These are phyloP conservation scores for Platerodrilus igneus DNA, from an alignment of 2,888 invertebrate genomes.

Conservation along the genomic window DNA sequence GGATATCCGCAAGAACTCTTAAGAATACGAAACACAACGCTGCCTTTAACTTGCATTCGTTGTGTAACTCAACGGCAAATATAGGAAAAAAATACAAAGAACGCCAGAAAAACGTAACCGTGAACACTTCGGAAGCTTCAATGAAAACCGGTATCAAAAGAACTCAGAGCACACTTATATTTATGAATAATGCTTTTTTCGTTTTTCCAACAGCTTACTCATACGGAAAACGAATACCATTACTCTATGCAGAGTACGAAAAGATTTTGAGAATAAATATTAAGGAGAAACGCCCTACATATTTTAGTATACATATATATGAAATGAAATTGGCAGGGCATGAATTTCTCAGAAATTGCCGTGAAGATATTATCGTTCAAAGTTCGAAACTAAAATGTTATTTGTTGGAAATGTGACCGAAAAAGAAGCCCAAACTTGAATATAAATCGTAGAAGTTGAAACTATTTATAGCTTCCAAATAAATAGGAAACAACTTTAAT, in stretches of 20 bases:
- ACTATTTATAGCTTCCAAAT: no score
- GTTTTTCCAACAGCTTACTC: constrained; percentile 17
- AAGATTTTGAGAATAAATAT: no score
- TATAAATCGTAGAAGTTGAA: no score
- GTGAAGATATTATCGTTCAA: no score
- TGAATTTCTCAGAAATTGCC: no score
- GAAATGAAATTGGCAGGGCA: no score
- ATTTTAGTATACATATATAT: no score
- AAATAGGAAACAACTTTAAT: no score
- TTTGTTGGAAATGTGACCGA: no score
- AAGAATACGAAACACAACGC: constrained; percentile 11
- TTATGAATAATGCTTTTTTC: constrained; percentile 18
- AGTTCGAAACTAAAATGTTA: no score
- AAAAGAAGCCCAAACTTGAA: no score
- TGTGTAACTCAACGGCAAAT: constrained; percentile 6
- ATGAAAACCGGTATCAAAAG: constrained; percentile 19
- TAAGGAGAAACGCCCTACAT: no score
- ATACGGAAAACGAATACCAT: constrained; percentile 16
- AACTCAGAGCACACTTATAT: constrained; percentile 6
- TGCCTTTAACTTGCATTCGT: constrained; percentile 5
- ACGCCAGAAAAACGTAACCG: constrained; percentile 5
- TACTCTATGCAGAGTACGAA: constrained; percentile 6
- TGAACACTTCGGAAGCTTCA: constrained; percentile 10
- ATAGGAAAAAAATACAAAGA: constrained; percentile 11
- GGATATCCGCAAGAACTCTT: constrained; percentile 6